A percentile compares a stretch with the other conserved stretches of the same genome.
Evolutionary conservation across 2,888 invertebrate genomes (phyloP).

Genomic region (Margaritifera margaritifera): DNA sequence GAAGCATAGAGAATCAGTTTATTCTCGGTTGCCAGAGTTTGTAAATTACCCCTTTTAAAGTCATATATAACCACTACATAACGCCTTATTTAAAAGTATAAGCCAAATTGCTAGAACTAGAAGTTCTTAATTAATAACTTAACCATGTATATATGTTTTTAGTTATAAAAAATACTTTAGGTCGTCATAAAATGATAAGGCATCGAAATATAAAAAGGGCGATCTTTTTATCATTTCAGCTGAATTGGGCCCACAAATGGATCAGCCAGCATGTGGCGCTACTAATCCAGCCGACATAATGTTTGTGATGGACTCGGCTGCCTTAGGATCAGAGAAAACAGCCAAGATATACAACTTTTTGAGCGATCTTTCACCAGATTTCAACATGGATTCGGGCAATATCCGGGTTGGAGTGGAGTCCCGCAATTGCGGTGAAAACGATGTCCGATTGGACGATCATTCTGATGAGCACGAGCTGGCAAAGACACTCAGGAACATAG

Average conservation of each 20-base stretch:
- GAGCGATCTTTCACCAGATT: conserved; percentile 38
- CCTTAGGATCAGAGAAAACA: conserved; percentile 32
- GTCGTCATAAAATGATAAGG: too few species aligned
- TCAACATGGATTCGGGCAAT: conserved; percentile 47
- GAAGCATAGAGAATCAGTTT: too few species aligned
- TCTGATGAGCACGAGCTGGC: conserved; percentile 22
- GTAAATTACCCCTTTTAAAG: too few species aligned
- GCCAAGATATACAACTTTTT: conserved; percentile 44
- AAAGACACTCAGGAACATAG: conserved; percentile 21
- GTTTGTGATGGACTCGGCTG: conserved; percentile 53
- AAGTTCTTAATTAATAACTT: too few species aligned
- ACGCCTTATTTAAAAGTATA: too few species aligned
- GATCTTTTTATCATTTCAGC: conserved; percentile 2
- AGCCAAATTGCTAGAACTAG: too few species aligned
- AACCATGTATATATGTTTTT: too few species aligned
- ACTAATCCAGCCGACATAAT: conserved; percentile 53
- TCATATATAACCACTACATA: too few species aligned
- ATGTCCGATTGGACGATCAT: conserved; percentile 42
- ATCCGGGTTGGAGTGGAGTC: conserved; percentile 56
- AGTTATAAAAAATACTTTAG: too few species aligned
- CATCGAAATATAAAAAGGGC: not conserved
- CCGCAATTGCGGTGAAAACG: conserved; percentile 44
- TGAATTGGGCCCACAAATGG: conserved; percentile 9
- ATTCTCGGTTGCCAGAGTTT: too few species aligned
- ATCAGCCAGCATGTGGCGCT: conserved; percentile 35